Conservation (phyloP, 2,113 vertebrate species). For the Oryzias woworae region DNA sequence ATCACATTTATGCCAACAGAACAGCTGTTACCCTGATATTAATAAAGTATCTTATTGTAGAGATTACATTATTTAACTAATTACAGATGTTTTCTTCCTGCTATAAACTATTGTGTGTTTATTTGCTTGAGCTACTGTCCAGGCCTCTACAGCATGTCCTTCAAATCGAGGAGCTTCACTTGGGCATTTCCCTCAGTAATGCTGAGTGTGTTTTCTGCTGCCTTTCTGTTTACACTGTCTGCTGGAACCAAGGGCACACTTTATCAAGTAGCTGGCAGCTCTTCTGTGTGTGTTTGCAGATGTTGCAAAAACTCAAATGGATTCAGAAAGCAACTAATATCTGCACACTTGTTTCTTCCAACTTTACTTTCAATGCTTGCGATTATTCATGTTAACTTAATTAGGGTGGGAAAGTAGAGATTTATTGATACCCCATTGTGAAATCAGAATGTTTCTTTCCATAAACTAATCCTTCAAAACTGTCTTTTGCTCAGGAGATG, state of each 20-base stretch:
- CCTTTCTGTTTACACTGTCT: not conserved
- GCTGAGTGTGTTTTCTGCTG: not conserved
- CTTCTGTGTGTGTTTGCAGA: not conserved
- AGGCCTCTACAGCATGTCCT: too few relatives aligned
- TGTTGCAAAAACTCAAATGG: not conserved
- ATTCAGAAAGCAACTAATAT: not conserved
- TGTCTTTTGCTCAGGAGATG: slow-evolving; percentile 69
- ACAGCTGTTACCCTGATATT: not conserved
- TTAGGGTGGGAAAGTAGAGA: too few relatives aligned
- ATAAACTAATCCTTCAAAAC: not conserved
- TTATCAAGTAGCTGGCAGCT: not conserved
- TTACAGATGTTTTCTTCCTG: too few relatives aligned
- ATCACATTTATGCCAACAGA: not conserved
- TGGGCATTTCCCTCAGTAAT: too few relatives aligned
- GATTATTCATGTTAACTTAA: too few relatives aligned
- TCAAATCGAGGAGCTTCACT: too few relatives aligned
- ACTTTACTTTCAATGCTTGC: too few relatives aligned
- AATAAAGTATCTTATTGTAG: not conserved
- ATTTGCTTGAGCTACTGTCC: too few relatives aligned
- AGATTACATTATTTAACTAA: not conserved
- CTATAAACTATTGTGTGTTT: too few relatives aligned
- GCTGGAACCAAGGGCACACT: not conserved
- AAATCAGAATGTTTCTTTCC: not conserved
- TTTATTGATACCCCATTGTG: too few relatives aligned
- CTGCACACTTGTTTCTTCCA: too few relatives aligned